Evolutionary conservation across 1,140 invertebrate species (phyloP).

Genomic region (Helicoverpa armigera): DNA sequence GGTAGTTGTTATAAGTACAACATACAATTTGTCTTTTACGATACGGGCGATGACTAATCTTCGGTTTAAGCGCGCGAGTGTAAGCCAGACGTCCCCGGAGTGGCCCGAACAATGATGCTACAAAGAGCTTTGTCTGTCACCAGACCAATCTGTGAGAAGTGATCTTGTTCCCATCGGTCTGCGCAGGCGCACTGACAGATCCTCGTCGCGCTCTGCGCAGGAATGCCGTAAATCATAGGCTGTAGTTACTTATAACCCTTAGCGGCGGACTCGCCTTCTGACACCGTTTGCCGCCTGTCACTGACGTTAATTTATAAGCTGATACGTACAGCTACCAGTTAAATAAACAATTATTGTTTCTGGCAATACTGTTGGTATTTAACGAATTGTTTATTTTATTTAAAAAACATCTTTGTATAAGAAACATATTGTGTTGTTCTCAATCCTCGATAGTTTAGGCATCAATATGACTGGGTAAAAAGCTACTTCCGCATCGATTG

Average conservation of each 20-base stretch:
- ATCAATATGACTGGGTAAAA: too few relatives aligned
- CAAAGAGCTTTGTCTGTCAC: slow-evolving; percentile 70
- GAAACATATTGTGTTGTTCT: too few relatives aligned
- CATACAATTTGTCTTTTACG: neutral
- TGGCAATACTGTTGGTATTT: neutral
- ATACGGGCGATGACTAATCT: slow-evolving; percentile 35
- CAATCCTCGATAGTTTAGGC: too few relatives aligned
- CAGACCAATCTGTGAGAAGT: slow-evolving; percentile 65
- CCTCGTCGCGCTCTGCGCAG: slow-evolving; percentile 57
- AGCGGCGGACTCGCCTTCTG: slow-evolving; percentile 47
- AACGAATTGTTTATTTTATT: neutral
- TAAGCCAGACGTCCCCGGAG: slow-evolving; percentile 13
- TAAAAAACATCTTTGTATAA: too few relatives aligned
- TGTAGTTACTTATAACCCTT: slow-evolving; percentile 56
- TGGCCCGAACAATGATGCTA: slow-evolving; percentile 52
- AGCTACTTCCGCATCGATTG: neutral
- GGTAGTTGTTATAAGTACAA: neutral
- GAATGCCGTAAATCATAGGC: slow-evolving; percentile 77
- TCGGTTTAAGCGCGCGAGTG: neutral
- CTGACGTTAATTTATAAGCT: slow-evolving; percentile 45
- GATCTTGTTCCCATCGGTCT: slow-evolving; percentile 70
- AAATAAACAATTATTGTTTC: slow-evolving; percentile 49
- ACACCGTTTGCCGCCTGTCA: slow-evolving; percentile 45
- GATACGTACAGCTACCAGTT: slow-evolving; percentile 44
- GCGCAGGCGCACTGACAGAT: slow-evolving; percentile 60